These are phyloP conservation scores for Pammene aurita DNA, from an alignment of 2,888 invertebrate species.

Conservation along the genomic window DNA sequence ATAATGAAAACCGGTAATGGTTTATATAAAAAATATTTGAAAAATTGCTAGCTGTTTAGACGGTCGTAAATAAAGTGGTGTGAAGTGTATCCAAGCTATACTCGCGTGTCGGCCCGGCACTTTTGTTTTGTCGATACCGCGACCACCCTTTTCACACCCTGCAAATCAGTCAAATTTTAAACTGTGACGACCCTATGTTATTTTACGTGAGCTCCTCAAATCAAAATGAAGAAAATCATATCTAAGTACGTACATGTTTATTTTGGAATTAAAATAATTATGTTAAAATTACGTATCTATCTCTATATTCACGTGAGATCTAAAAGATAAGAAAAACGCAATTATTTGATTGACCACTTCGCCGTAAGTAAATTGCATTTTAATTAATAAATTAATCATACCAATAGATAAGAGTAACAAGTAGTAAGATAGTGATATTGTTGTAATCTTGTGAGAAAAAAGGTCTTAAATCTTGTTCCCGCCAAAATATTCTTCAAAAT, in stretches of 20 bases:
- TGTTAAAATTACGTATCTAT: too few relatives aligned
- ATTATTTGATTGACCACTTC: too few relatives aligned
- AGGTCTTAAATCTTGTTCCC: too few relatives aligned
- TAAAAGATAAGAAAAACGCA: too few relatives aligned
- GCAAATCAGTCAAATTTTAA: constrained; percentile 29
- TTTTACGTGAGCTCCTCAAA: not conserved
- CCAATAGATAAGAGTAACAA: too few relatives aligned
- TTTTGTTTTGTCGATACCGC: constrained; percentile 76
- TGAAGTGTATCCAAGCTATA: constrained; percentile 32
- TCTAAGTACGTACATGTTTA: constrained; percentile 12
- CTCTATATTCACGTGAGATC: not conserved
- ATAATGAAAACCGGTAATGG: too few relatives aligned
- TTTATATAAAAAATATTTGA: too few relatives aligned
- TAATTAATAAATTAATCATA: not conserved
- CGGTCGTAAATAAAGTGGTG: not conserved
- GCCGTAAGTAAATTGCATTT: not conserved
- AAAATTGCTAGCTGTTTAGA: not conserved
- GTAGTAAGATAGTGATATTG: not conserved
- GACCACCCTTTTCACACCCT: constrained; percentile 58
- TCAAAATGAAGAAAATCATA: not conserved
- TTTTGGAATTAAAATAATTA: not conserved
- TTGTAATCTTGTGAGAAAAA: too few relatives aligned
- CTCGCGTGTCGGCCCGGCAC: constrained; percentile 55
- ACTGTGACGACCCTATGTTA: constrained; percentile 4
- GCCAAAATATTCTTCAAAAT: too few relatives aligned